Evolutionary conservation across 2,113 vertebrate species (phyloP).

Genomic region (Acrocephalus arundinaceus): DNA sequence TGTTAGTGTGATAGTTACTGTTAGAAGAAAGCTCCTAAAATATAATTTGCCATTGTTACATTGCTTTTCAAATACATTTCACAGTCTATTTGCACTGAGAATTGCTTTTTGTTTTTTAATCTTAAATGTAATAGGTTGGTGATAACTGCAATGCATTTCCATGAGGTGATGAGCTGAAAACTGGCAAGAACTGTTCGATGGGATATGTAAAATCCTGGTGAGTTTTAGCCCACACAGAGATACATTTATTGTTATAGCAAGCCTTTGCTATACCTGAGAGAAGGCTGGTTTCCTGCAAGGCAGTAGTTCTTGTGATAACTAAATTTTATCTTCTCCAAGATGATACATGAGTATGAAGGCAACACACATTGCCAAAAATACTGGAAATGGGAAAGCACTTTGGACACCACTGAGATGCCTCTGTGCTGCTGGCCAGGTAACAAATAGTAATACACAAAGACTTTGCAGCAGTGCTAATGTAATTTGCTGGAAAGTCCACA

Average conservation of each 20-base stretch:
- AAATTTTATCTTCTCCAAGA: not conserved
- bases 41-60: not conserved
- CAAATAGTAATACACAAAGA: not conserved
- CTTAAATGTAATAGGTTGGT: not conserved
- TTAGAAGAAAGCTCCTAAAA: not conserved
- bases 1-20: not conserved
- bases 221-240: not conserved
- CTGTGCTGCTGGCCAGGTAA: not conserved
- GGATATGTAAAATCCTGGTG: not conserved
- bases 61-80: not conserved
- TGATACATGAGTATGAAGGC: not conserved
- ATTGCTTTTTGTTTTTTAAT: conserved; percentile 19
- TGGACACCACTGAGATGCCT: not conserved
- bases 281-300: not conserved
- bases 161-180: not conserved
- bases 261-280: not conserved
- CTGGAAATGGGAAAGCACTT: not conserved
- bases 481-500: not conserved
- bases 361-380: not conserved
- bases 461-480: not conserved
- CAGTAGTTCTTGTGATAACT: not conserved
- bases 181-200: not conserved
- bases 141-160: not conserved
- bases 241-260: not conserved
- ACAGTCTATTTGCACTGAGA: not conserved